These are phyloP conservation scores for Saccopteryx bilineata DNA, from an alignment of 2,113 vertebrate genomes.

Conservation along the genomic window DNA sequence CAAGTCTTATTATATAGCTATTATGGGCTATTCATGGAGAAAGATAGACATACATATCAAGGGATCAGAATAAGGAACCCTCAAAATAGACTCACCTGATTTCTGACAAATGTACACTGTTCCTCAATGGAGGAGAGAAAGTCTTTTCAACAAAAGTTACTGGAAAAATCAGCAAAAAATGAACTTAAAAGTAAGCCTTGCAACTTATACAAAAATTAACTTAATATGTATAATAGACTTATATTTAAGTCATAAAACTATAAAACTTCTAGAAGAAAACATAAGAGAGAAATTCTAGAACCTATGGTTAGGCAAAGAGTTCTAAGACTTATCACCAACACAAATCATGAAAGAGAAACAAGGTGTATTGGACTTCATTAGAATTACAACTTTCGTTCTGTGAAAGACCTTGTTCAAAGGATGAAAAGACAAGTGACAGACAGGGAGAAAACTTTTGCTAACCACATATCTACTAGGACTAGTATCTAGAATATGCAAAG, in stretches of 20 bases:
- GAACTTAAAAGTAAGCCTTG: background rate
- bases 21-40: background rate
- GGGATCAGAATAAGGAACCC: background rate
- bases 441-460: background rate
- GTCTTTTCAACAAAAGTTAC: conserved; percentile 7
- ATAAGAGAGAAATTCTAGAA: background rate
- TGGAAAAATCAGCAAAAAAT: background rate
- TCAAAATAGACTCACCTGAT: background rate
- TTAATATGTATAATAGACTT: background rate
- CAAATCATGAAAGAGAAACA: background rate
- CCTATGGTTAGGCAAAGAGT: background rate
- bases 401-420: background rate
- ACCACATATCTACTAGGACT: too few species aligned
- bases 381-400: background rate
- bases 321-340: background rate
- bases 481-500: background rate
- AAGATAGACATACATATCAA: background rate
- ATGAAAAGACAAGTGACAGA: background rate
- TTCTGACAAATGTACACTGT: background rate
- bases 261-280: background rate
- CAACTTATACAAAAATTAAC: background rate
- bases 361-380: background rate
- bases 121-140: background rate
- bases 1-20: background rate
- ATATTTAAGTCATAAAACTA: background rate